Evolutionary conservation across 2,888 invertebrate genomes (phyloP), one percentile per base, ranked within the genome.

Genomic region (Hofmannophila pseudospretella): DNA sequence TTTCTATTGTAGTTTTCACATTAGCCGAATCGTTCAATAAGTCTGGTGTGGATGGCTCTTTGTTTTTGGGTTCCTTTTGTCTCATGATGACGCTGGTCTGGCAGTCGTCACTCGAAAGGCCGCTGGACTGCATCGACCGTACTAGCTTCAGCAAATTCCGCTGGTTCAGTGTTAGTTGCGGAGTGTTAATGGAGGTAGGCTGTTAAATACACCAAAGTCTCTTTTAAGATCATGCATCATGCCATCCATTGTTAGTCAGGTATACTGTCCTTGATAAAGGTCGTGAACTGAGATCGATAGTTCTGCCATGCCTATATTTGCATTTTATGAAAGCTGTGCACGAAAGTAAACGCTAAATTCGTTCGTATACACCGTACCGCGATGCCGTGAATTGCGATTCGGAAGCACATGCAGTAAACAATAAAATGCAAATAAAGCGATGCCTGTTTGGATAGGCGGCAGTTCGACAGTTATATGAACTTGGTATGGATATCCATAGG

Each of bases 1-100:
- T 90, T 47, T 89, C 89, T 19, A 81, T 45, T 3, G 72, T 67
- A 4, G 85, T 82, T 64, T 82, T 88, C 12, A 82, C 72, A 37
- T 85, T 84, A 3, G 87, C 87, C 2, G 90, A 89, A 45, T 89
- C 88, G 49, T 89, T 88, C 19, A 90, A 60, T 16, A 90, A 64
- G 56, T 90, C 90, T 20, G 90, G 89, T n/a, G 90, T 86, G 7
- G 88, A 87, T 1, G 88, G 86, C 45, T 88, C 88, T 54, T 79
- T 81, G 44, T 69, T 77, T 58, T 65, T 81, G 33, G 86, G 77
- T 49, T 82, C 81, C 66, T 84, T 88, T 54, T 80, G 85, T 62
- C 79, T 81, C 85, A 78, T 80, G 47, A 76, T 88, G 50, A 80
- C 87, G 68, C 73, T 89, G 53, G 67, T 86, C 68, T 67, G 88